phyloP scores from a whole-genome alignment of 1,140 invertebrate genomes.

The Drosophila mojavensis region DNA sequence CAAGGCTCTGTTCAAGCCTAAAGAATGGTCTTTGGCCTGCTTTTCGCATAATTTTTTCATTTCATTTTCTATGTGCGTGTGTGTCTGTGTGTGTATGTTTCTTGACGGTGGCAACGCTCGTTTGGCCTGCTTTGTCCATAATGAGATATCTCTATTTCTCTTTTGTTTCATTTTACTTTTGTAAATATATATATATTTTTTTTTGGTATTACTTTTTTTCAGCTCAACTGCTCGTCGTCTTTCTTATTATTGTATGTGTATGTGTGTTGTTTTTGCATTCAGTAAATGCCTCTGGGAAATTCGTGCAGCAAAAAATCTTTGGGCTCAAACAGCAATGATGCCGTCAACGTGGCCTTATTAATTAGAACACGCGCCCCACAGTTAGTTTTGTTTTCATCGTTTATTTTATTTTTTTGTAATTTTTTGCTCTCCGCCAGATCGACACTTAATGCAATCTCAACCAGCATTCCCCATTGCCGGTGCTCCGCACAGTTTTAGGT shows the following conservation, averaged over 20 bases:
- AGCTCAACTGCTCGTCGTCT: conserved; percentile 19
- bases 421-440: conserved; percentile 10
- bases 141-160: conserved; percentile 80
- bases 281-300: conserved; percentile 74
- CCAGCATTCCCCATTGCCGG: neutral
- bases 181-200: conserved; percentile 19
- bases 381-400: conserved; percentile 27
- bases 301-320: conserved; percentile 62
- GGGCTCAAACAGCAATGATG: conserved; percentile 73
- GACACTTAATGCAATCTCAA: conserved; percentile 1
- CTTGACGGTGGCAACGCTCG: conserved; percentile 24
- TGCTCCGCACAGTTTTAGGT: conserved; percentile 41
- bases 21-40: conserved; percentile 36
- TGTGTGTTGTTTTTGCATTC: conserved; percentile 74
- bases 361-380: conserved; percentile 70
- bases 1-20: conserved; percentile 11
- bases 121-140: conserved; percentile 76
- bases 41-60: conserved; percentile 78
- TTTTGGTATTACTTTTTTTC: conserved; percentile 27
- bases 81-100: conserved; percentile 2
- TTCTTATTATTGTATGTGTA: conserved; percentile 38
- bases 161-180: conserved; percentile 79
- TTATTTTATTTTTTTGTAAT: conserved; percentile 10
- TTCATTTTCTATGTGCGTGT: conserved; percentile 56
- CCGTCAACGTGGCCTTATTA: conserved; percentile 71